A percentile compares a stretch with the other conserved stretches of the same genome.
Conservation (phyloP, 2,888 invertebrate genomes). For the Agapostemon virescens region DNA sequence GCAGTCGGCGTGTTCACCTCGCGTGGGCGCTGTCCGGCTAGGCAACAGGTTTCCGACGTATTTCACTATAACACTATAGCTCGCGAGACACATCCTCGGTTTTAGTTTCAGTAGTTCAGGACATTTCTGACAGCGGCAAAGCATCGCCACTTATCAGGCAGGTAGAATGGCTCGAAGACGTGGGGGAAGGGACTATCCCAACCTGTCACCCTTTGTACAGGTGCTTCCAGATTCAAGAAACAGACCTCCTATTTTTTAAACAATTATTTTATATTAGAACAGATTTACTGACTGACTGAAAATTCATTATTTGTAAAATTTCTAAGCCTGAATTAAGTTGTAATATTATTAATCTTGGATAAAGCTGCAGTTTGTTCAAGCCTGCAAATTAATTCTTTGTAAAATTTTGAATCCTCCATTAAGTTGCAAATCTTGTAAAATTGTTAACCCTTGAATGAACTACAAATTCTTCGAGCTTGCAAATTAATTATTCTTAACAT, state of each 20-base stretch:
- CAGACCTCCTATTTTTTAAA: conserved; percentile 88
- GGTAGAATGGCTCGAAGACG: conserved; percentile 96
- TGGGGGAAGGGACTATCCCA: conserved; percentile 99
- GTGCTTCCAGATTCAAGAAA: conserved; percentile 96
- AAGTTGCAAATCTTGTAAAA: too few relatives aligned
- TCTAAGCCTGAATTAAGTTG: too few relatives aligned
- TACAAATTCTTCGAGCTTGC: too few relatives aligned
- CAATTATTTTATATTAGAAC: neutral
- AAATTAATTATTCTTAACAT: too few relatives aligned
- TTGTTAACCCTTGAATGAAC: too few relatives aligned
- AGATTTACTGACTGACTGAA: too few relatives aligned
- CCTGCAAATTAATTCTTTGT: too few relatives aligned
- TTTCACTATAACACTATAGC: conserved; percentile 17
- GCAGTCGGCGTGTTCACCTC: conserved; percentile 19
- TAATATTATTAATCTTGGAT: too few relatives aligned
- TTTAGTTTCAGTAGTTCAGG: conserved; percentile 85
- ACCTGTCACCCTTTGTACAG: conserved; percentile 93
- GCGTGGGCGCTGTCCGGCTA: conserved; percentile 3
- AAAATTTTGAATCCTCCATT: too few relatives aligned
- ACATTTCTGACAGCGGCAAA: conserved; percentile 89
- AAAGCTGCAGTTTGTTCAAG: too few relatives aligned
- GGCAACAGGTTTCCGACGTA: conserved; percentile 46
- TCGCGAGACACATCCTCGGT: conserved; percentile 19
- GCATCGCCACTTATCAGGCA: conserved; percentile 97
- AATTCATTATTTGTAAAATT: too few relatives aligned